Conservation (phyloP, 2,113 vertebrate genomes). For the Hippocampus comes region DNA sequence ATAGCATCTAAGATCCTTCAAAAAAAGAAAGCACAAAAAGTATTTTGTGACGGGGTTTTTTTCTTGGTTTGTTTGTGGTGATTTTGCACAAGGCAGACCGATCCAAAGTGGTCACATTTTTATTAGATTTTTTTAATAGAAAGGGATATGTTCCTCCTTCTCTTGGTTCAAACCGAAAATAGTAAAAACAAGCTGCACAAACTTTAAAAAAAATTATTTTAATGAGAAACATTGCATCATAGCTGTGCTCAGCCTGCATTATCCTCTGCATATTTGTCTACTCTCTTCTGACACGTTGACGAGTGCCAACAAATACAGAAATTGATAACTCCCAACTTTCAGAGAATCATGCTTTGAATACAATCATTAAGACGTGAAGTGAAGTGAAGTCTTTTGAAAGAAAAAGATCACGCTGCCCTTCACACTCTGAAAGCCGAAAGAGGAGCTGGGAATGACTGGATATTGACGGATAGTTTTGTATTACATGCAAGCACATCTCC, state of each 20-base stretch:
- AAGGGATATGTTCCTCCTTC: slow-evolving; percentile 58
- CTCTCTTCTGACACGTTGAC: slow-evolving; percentile 48
- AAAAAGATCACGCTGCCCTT: slow-evolving; percentile 42
- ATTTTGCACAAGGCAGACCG: slow-evolving; percentile 17
- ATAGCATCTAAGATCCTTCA: slow-evolving; percentile 24
- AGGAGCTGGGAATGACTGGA: slow-evolving; percentile 47
- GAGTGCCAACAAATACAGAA: slow-evolving; percentile 45
- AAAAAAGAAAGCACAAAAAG: slow-evolving; percentile 40
- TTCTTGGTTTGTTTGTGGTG: slow-evolving; percentile 15
- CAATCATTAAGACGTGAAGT: slow-evolving; percentile 17
- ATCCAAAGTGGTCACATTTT: slow-evolving; percentile 44
- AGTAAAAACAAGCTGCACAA: slow-evolving; percentile 27
- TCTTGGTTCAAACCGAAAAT: slow-evolving; percentile 33
- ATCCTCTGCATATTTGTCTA: slow-evolving; percentile 56
- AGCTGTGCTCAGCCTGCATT: slow-evolving; percentile 57
- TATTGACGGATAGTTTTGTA: slow-evolving; percentile 66
- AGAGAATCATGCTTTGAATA: slow-evolving; percentile 29
- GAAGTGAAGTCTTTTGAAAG: slow-evolving; percentile 9
- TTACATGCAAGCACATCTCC: slow-evolving; percentile 68
- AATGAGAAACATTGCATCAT: slow-evolving; percentile 44
- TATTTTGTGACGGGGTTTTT: slow-evolving; percentile 18
- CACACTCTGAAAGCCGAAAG: slow-evolving; percentile 50
- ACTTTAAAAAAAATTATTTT: slow-evolving; percentile 13
- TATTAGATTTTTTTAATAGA: slow-evolving; percentile 32
- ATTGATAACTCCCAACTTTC: slow-evolving; percentile 26